Conservation (phyloP, 2,888 invertebrate genomes). For the Leptopilina syphax region DNA sequence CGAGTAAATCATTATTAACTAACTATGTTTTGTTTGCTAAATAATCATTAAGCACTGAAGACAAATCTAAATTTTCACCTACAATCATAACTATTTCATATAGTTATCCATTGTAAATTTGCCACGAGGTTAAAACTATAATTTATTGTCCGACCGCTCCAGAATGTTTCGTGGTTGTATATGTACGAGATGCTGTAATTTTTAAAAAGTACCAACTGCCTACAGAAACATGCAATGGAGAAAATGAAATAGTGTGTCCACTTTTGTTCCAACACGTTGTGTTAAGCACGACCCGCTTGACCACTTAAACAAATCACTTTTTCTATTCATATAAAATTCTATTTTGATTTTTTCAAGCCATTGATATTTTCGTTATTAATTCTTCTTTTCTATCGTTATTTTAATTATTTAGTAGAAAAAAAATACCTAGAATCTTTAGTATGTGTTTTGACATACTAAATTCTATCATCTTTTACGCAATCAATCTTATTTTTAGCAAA, state of each 20-base stretch:
- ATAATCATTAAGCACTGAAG: too few species aligned
- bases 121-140: constrained; percentile 51
- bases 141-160: constrained; percentile 55
- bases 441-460: too few species aligned
- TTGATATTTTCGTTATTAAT: background rate
- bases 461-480: too few species aligned
- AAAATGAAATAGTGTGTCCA: constrained; percentile 47
- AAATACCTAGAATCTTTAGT: too few species aligned
- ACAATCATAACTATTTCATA: background rate
- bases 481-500: too few species aligned
- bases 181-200: constrained; percentile 56
- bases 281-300: background rate
- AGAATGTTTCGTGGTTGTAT: constrained; percentile 42
- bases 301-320: background rate
- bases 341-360: background rate
- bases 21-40: too few species aligned
- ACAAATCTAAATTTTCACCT: too few species aligned
- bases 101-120: background rate
- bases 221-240: constrained; percentile 40
- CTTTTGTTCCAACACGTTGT: constrained; percentile 25
- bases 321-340: background rate
- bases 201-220: constrained; percentile 46
- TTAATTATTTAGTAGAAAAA: background rate
- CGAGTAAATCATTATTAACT: too few species aligned
- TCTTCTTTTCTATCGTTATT: background rate